A percentile compares a stretch with the other conserved stretches of the same genome.
Evolutionary conservation across 92 coral and sea anemone species (phyloP).

Genomic region (Bergia puertoricense): DNA sequence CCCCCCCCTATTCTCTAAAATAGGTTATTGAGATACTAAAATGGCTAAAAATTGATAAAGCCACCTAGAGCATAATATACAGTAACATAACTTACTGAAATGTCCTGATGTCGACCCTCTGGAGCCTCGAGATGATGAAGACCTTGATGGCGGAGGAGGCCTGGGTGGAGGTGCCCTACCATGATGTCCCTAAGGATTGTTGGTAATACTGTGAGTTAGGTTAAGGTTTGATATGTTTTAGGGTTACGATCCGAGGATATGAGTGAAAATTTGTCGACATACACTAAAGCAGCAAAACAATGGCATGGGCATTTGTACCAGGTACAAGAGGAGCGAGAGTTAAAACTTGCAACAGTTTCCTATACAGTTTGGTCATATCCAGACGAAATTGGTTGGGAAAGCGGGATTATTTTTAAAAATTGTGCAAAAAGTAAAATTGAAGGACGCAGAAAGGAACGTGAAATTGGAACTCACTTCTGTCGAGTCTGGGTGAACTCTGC

Average conservation of each 20-base stretch:
- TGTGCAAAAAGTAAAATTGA: background rate
- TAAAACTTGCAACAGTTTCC: background rate
- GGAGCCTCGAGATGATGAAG: constrained; percentile 54
- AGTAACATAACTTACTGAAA: constrained; percentile 57
- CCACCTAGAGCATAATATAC: too few relatives aligned
- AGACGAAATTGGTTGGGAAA: background rate
- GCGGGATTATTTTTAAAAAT: background rate
- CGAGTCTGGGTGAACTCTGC: constrained; percentile 66
- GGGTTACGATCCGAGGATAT: background rate
- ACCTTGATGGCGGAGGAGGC: constrained; percentile 81
- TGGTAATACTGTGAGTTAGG: background rate
- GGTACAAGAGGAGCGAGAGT: background rate
- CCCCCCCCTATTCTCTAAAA: too few relatives aligned
- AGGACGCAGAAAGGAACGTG: background rate
- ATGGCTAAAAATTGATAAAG: too few relatives aligned
- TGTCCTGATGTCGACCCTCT: constrained; percentile 53
- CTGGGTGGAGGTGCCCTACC: constrained; percentile 76
- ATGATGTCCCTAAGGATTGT: constrained; percentile 19
- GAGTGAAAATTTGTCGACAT: background rate
- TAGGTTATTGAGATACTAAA: too few relatives aligned
- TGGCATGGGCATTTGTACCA: background rate
- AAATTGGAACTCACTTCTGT: constrained; percentile 47
- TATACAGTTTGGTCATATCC: background rate
- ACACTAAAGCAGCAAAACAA: background rate
- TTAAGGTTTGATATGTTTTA: too few relatives aligned